Percentiles rank a stretch among this genome's conserved stretches.
Evolutionary conservation across 2,888 invertebrate species (phyloP).

Genomic region (Acholoe squamosa): DNA sequence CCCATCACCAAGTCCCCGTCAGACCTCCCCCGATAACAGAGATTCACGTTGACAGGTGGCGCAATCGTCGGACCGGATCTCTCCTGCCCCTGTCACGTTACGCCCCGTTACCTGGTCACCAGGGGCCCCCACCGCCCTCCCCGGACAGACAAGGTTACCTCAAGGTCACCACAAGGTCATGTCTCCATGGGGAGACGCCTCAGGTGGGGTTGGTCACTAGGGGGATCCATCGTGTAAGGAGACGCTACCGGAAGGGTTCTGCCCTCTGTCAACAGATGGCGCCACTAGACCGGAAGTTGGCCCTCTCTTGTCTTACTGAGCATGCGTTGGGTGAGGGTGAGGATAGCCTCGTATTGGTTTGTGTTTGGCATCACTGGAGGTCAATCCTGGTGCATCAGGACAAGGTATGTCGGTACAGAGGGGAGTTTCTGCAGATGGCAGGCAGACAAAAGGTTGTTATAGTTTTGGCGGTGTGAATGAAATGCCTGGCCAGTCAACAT

Average conservation of each 20-base stretch:
- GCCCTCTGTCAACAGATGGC: slow-evolving; percentile 28
- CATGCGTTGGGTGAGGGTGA: background rate
- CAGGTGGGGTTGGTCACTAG: background rate
- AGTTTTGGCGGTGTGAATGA: background rate
- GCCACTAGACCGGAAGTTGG: background rate
- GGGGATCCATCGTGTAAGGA: background rate
- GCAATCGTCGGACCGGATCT: background rate
- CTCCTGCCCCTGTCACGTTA: slow-evolving; percentile 18
- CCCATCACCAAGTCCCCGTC: background rate
- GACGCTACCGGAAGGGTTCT: background rate
- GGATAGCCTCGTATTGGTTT: background rate
- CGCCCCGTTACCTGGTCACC: slow-evolving; percentile 28
- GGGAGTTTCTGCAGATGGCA: too few species aligned
- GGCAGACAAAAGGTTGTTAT: too few species aligned
- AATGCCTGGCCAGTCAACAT: background rate
- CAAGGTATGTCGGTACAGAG: background rate
- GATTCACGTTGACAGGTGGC: slow-evolving; percentile 25
- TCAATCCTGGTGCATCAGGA: background rate
- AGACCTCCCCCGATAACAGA: background rate
- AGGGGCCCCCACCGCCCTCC: background rate
- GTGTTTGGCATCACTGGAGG: background rate
- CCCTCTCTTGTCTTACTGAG: background rate
- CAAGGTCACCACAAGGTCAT: slow-evolving; percentile 4
- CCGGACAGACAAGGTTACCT: background rate
- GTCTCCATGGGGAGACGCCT: background rate